These are phyloP conservation scores for Cryptoprocta ferox DNA, from an alignment of 2,797 vertebrate genomes.

Conservation along the genomic window DNA sequence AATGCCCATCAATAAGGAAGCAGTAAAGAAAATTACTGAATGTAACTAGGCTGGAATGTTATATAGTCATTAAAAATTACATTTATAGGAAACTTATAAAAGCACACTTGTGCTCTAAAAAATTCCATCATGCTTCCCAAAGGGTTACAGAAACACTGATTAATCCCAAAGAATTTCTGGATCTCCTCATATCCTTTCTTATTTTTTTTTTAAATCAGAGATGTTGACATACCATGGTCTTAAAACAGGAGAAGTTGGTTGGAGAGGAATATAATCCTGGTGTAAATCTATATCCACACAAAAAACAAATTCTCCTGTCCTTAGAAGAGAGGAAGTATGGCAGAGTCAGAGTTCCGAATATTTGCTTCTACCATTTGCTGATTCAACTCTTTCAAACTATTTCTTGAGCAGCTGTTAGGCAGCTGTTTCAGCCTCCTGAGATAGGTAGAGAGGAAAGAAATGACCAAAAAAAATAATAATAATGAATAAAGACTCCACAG, in stretches of 20 bases:
- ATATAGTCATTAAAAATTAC: not conserved
- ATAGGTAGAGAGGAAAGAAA: not conserved
- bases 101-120: not conserved
- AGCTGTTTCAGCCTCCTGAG: not conserved
- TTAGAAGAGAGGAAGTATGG: not conserved
- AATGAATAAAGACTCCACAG: not conserved
- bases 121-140: not conserved
- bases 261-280: not conserved
- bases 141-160: not conserved
- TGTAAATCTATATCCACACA: not conserved
- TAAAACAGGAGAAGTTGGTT: not conserved
- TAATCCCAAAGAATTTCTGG: slow-evolving; percentile 34
- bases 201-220: slow-evolving; percentile 16
- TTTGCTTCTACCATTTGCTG: not conserved
- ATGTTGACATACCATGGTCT: not conserved
- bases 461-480: too few species aligned
- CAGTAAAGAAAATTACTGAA: not conserved
- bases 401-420: slow-evolving; percentile 20
- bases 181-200: not conserved
- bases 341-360: not conserved
- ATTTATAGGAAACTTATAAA: not conserved
- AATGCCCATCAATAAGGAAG: not conserved
- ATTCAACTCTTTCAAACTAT: not conserved
- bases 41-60: not conserved
- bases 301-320: not conserved